Evolutionary conservation across 2,888 invertebrate species (phyloP), one percentile per base, ranked within the genome.

Genomic region (Dorcus parallelipipedus): DNA sequence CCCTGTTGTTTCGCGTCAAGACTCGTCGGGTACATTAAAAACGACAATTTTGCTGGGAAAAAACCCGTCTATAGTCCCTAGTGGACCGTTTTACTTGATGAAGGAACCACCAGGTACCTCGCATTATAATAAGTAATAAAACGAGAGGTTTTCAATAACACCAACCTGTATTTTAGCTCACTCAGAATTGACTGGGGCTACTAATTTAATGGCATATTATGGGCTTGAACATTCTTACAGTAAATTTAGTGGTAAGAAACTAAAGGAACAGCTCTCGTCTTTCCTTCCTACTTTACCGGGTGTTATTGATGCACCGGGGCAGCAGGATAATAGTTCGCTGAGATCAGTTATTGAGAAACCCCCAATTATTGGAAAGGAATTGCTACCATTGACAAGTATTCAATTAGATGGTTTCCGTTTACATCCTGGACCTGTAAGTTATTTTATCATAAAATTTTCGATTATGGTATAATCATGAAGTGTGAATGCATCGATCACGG

Each of bases 21-120:
- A 97, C 82, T 95, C 97, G 62, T 95, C 96, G 69, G 97, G 97
- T 73, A 97, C 97, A 65, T 85, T 97, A 69, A 97, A 97, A 83
- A 96, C 97, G 70, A 97, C 97, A 69, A 97, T 97, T 82, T 94
- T 95, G 64, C 83, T 97, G 67, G 97, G 97, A 69, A 97, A 97
- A 81, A 96, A 95, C 78, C 97, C 97, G 58, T 93, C 96, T 59
- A 96, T 97, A 71, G 94, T 97, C 80, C 95, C 95, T 79, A 94
- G 94, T 81, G 97, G 97, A 73, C 97, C 97, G 72, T 97, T 97
- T 81, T 97, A 97, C 83, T 89, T 97, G 78, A 93, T 97, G 90
- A 95, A 95, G 84, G 95, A 95, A 81, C 92, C 93, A 74, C 94
- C 94, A 82, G 90, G 93, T 92, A 76, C 23, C 8, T 26, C 10